phyloP scores from a whole-genome alignment of 2,797 vertebrate genomes.

The Cirrhinus molitorella region DNA sequence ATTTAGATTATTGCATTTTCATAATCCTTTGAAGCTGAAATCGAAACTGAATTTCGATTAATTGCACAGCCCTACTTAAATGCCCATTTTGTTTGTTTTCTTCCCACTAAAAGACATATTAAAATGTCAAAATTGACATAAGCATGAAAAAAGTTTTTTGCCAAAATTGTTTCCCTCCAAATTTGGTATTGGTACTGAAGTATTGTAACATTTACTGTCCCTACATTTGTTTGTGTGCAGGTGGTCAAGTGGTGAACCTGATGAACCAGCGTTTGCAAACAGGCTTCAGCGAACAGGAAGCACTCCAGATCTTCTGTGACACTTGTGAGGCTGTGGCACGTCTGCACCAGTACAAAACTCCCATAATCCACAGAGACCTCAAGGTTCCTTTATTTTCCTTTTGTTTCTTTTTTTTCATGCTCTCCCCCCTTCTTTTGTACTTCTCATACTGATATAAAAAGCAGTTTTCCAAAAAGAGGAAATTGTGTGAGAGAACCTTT shows the following conservation, averaged over 20 bases:
- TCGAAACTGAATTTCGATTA: no score
- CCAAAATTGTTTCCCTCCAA: background rate
- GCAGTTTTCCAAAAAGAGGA: background rate
- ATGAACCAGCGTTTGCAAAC: conserved; percentile 98
- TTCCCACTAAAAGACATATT: background rate
- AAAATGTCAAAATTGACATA: background rate
- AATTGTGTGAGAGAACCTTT: background rate
- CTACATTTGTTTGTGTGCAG: conserved; percentile 72
- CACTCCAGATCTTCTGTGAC: conserved; percentile 98
- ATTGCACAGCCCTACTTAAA: no score
- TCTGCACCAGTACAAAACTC: conserved; percentile 92
- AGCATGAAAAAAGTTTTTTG: no score
- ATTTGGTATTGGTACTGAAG: background rate
- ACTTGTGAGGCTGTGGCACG: conserved; percentile 94
- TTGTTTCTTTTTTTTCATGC: background rate
- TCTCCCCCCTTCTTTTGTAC: background rate
- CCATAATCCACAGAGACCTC: conserved; percentile 94
- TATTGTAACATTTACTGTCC: conserved; percentile 11
- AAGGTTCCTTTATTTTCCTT: conserved; percentile 80
- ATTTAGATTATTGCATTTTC: no score
- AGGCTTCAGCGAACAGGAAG: conserved; percentile 93
- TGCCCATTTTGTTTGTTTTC: background rate
- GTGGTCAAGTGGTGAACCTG: conserved; percentile 96
- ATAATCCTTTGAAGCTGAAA: no score
- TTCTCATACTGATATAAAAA: no score